phyloP scores from a whole-genome alignment of 2,797 vertebrate genomes.

The Valencia hispanica region DNA sequence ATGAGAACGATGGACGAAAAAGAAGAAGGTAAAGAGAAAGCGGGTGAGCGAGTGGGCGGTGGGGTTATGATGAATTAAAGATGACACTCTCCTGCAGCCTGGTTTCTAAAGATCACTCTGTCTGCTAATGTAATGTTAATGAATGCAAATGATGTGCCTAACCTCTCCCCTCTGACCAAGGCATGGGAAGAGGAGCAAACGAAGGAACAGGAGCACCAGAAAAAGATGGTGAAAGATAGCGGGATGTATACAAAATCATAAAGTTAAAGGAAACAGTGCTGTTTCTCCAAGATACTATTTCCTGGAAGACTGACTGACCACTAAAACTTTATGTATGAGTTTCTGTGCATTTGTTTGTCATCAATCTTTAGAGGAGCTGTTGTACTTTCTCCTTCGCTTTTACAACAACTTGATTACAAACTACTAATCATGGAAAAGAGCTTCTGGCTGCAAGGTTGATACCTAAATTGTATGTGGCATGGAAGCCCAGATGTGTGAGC shows the following conservation, averaged over 20 bases:
- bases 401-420: conserved; percentile 31
- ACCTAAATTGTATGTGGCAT: conserved; percentile 41
- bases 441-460: conserved; percentile 52
- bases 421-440: conserved; percentile 14
- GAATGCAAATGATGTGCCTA: conserved; percentile 83
- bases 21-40: conserved; percentile 41
- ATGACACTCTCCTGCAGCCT: conserved; percentile 78
- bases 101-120: conserved; percentile 82
- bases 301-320: conserved; percentile 44
- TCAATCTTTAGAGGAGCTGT: background rate
- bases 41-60: conserved; percentile 35
- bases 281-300: conserved; percentile 21
- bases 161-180: conserved; percentile 75
- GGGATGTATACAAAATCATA: conserved; percentile 3
- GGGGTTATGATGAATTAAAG: conserved; percentile 83
- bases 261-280: conserved; percentile 22
- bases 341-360: background rate
- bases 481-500: conserved; percentile 65
- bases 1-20: conserved; percentile 18
- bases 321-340: conserved; percentile 31
- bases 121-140: conserved; percentile 85
- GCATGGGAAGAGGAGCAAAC: conserved; percentile 24
- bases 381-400: conserved; percentile 9
- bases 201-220: conserved; percentile 4
- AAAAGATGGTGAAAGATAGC: conserved; percentile 17